Evolutionary conservation across 2,797 vertebrate species (phyloP).

Genomic region (Gastrophryne carolinensis): DNA sequence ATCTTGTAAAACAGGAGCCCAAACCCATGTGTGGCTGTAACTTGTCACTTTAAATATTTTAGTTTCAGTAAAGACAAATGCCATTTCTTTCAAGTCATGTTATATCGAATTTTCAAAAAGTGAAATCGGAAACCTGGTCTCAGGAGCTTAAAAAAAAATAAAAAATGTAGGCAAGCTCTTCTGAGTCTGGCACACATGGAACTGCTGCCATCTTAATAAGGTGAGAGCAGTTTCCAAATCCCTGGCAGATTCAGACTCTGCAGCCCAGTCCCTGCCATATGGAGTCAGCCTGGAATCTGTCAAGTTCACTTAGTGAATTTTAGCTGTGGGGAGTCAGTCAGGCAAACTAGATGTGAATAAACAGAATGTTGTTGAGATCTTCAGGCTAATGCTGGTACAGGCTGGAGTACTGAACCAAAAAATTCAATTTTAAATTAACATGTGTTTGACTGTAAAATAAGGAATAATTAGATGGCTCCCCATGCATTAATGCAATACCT

Average conservation of each 20-base stretch:
- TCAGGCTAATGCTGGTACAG: slow-evolving; percentile 65
- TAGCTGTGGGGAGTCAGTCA: slow-evolving; percentile 76
- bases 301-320: slow-evolving; percentile 79
- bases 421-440: slow-evolving; percentile 56
- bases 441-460: slow-evolving; percentile 56
- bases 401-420: slow-evolving; percentile 64
- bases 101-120: slow-evolving; percentile 54
- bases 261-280: slow-evolving; percentile 73
- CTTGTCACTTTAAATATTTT: slow-evolving; percentile 43
- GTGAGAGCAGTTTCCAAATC: slow-evolving; percentile 70
- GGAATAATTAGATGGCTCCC: slow-evolving; percentile 58
- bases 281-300: slow-evolving; percentile 81
- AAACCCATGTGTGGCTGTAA: slow-evolving; percentile 9
- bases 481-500: slow-evolving; percentile 28
- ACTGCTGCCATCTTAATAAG: slow-evolving; percentile 77
- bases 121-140: slow-evolving; percentile 54
- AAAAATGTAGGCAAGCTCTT: slow-evolving; percentile 61
- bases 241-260: slow-evolving; percentile 62
- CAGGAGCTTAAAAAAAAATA: slow-evolving; percentile 54
- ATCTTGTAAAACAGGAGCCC: slow-evolving; percentile 20
- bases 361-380: slow-evolving; percentile 70
- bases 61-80: slow-evolving; percentile 51
- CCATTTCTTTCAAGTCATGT: slow-evolving; percentile 53
- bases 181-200: slow-evolving; percentile 70
- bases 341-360: slow-evolving; percentile 70